These are phyloP conservation scores for Macroramphosus scolopax DNA, from an alignment of 2,797 vertebrate species.

Conservation along the genomic window DNA sequence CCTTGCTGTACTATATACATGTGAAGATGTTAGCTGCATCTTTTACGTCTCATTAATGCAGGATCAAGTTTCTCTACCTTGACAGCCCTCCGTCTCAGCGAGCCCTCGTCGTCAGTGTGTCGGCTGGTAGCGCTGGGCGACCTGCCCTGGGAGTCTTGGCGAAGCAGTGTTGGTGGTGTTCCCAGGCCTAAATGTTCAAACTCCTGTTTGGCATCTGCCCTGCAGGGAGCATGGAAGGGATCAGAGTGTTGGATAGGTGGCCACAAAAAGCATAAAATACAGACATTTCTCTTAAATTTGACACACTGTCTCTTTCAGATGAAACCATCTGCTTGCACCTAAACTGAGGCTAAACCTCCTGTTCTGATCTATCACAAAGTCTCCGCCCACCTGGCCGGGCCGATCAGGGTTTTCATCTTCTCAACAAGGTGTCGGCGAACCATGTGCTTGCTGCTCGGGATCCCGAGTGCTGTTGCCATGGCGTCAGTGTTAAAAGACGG, in stretches of 20 bases:
- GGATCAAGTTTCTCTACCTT: slow-evolving; percentile 64
- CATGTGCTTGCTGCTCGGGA: slow-evolving; percentile 85
- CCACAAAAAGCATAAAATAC: neutral
- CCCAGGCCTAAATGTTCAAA: slow-evolving; percentile 67
- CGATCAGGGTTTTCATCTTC: slow-evolving; percentile 82
- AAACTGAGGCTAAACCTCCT: too few species aligned
- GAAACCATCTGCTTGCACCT: too few species aligned
- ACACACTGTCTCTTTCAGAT: too few species aligned
- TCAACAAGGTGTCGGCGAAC: slow-evolving; percentile 85
- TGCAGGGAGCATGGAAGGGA: slow-evolving; percentile 26
- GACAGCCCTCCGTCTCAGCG: slow-evolving; percentile 74
- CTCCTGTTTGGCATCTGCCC: slow-evolving; percentile 72
- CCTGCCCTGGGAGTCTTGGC: slow-evolving; percentile 73
- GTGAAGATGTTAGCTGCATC: too few species aligned
- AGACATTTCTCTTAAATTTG: neutral
- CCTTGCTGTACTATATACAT: too few species aligned
- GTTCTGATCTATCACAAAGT: neutral
- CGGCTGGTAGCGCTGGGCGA: slow-evolving; percentile 53
- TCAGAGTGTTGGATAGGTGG: neutral
- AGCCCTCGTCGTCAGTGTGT: slow-evolving; percentile 72
- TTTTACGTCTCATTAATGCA: too few species aligned
- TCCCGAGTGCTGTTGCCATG: slow-evolving; percentile 85
- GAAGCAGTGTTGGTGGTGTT: slow-evolving; percentile 68
- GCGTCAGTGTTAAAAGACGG: slow-evolving; percentile 84
- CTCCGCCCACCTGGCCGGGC: slow-evolving; percentile 72